Conservation (phyloP, 2,113 vertebrate species). For the Athene noctua region DNA sequence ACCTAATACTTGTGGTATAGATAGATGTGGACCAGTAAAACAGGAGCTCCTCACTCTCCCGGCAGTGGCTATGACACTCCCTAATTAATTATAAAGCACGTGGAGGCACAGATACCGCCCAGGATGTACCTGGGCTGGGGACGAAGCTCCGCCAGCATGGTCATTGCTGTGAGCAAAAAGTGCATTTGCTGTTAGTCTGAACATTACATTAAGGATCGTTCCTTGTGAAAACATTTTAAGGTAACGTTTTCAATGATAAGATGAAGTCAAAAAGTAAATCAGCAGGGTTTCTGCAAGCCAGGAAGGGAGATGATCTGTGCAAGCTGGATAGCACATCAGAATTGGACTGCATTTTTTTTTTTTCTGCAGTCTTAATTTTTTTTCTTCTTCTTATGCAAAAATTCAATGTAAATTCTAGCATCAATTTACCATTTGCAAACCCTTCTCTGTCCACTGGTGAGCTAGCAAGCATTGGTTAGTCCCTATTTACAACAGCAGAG, state of each 20-base stretch:
- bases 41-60: neutral
- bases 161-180: neutral
- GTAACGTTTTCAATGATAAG: neutral
- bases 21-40: neutral
- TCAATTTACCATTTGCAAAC: neutral
- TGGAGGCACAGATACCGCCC: neutral
- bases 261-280: neutral
- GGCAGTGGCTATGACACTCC: neutral
- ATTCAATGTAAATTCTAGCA: neutral
- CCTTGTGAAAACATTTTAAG: neutral
- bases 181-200: neutral
- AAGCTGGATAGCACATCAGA: neutral
- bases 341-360: rapidly evolving
- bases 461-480: neutral
- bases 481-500: neutral
- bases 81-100: neutral
- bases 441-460: neutral
- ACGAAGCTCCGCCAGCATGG: neutral
- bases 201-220: neutral
- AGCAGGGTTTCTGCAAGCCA: neutral
- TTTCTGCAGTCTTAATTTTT: neutral
- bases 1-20: neutral
- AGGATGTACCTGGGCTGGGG: neutral
- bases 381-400: neutral
- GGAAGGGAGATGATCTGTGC: neutral